Conservation (phyloP, 2,113 vertebrate species). For the Dipodomys stephensi region DNA sequence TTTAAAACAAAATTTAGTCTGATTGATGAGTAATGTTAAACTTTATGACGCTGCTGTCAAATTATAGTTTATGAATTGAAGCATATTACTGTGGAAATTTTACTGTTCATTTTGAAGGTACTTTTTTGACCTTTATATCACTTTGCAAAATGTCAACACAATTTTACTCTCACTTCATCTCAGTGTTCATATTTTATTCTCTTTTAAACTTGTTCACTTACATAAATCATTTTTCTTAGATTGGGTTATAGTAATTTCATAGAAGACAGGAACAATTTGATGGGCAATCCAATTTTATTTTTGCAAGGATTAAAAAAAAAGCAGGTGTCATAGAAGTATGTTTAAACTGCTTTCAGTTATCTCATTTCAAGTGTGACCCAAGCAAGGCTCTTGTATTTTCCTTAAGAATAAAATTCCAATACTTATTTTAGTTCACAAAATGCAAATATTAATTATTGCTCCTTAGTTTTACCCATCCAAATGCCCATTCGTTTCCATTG, state of each 20-base stretch:
- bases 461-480: neutral
- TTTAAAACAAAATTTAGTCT: slow-evolving; percentile 34
- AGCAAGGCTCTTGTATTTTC: slow-evolving; percentile 44
- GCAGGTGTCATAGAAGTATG: slow-evolving; percentile 70
- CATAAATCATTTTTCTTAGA: slow-evolving; percentile 58
- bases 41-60: neutral
- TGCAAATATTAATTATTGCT: slow-evolving; percentile 62
- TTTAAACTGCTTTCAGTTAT: slow-evolving; percentile 71
- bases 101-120: neutral
- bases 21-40: slow-evolving; percentile 20
- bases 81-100: neutral
- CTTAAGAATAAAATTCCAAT: slow-evolving; percentile 55
- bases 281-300: slow-evolving; percentile 57
- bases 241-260: slow-evolving; percentile 42
- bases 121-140: neutral
- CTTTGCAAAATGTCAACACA: slow-evolving; percentile 4
- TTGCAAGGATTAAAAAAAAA: slow-evolving; percentile 58
- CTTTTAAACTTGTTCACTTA: slow-evolving; percentile 60
- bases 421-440: slow-evolving; percentile 60
- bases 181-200: slow-evolving; percentile 56
- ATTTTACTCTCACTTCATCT: slow-evolving; percentile 53
- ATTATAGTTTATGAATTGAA: slow-evolving; percentile 50
- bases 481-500: slow-evolving; percentile 34
- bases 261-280: slow-evolving; percentile 62
- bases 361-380: slow-evolving; percentile 59